Evolutionary conservation across 2,113 vertebrate genomes (phyloP).

Genomic region (Rhinopomastus cyanomelas): DNA sequence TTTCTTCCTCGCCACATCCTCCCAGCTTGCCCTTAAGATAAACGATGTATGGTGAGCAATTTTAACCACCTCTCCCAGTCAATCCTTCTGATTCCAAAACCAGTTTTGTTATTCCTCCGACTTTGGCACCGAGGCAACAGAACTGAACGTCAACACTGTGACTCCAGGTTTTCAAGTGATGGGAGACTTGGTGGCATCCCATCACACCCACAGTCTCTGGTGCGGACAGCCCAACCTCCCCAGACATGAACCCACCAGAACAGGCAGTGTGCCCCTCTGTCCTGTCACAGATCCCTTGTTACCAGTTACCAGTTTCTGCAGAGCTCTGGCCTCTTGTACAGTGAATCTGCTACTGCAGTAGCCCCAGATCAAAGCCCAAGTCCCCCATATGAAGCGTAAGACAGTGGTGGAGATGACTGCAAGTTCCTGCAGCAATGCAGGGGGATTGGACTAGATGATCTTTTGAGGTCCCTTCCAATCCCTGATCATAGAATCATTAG

Average conservation of each 20-base stretch:
- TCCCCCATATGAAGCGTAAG: not conserved
- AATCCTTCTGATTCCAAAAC: not conserved
- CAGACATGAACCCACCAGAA: rapidly evolving
- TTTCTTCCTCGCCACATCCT: not conserved
- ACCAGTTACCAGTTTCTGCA: not conserved
- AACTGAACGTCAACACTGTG: not conserved
- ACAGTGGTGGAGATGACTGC: not conserved
- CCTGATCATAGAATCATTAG: too few relatives aligned
- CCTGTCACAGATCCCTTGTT: not conserved
- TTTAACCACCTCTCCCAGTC: not conserved
- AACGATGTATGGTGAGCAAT: not conserved
- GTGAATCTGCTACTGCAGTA: not conserved
- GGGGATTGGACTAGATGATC: too few relatives aligned
- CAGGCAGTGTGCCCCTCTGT: not conserved
- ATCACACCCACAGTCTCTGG: rapidly evolving
- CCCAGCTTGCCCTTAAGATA: not conserved
- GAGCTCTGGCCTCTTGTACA: not conserved
- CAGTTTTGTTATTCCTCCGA: not conserved
- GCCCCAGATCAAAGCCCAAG: not conserved
- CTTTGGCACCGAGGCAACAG: not conserved
- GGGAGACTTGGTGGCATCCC: not conserved
- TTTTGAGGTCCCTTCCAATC: too few relatives aligned
- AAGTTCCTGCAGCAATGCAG: too few relatives aligned
- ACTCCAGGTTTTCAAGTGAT: not conserved
- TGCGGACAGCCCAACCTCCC: not conserved